Base-by-base conservation (phyloP, 2,113 vertebrate genomes). In the Tragelaphus scriptus region DNA sequence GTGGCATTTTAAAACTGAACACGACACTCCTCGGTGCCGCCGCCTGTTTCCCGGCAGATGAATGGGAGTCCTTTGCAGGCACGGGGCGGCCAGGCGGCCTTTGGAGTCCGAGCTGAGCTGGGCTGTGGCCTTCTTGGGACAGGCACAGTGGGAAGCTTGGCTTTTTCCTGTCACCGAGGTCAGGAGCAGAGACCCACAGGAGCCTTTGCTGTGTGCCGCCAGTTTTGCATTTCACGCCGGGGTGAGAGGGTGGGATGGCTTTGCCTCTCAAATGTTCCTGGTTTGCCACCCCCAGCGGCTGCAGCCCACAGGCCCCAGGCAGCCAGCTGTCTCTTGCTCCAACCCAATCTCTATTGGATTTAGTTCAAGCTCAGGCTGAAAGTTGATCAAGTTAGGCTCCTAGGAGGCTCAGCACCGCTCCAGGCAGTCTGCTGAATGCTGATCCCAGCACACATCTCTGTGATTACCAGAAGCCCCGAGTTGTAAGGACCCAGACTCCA, bases 1-100 rank as follows among this genome's bases (percentile, higher is more conserved):
- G 99, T 99, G 99, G 99, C 99, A 99, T 99, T 99, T 99, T 99
- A 99, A 98, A 99, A 99, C 99, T 98, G 98, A 98, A 99, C 99
- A 98, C 98, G 98, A 98, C 98, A 98, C 98, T 99, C 98, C 98
- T 98, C 0, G 59, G 98, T 98, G 98, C 98, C 98, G 98, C 98
- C 87, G 98, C 95, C 98, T 98, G 98, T 98, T 99, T 98, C 97
- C 96, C 91, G 81, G 98, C 98, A 99, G 99, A 99, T 96, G 98
- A 98, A 98, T 98, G 98, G 94, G 98, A 98, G 98, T 32, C 61
- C 89, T 98, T 91, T 94, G 96, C 95, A 97, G 98, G 98, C 75
- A 86, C 36, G 30, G 96, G 94, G 94, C 49, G 94, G 94, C 98
- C 98, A 25, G 53, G 55, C 91, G 97, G 98, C 96, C 98, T 92